Conservation (phyloP, 2,797 vertebrate species). For the Avahi laniger region DNA sequence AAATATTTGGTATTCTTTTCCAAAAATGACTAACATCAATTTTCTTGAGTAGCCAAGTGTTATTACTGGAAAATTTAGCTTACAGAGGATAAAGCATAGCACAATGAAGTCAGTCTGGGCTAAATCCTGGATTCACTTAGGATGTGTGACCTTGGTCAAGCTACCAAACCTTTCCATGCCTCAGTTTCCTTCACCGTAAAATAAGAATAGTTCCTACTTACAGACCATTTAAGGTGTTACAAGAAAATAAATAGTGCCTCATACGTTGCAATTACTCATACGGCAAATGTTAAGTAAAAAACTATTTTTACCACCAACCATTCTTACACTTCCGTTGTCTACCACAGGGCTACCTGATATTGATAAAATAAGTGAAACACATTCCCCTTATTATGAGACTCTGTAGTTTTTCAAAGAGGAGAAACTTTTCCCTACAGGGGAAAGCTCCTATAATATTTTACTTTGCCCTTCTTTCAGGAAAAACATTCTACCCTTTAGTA, state of each 20-base stretch:
- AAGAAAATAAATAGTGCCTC: constrained; percentile 1
- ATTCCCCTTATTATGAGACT: neutral
- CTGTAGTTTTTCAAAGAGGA: neutral
- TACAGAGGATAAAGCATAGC: neutral
- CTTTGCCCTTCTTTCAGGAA: neutral
- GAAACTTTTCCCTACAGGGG: neutral
- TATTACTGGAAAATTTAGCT: neutral
- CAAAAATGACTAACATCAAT: constrained; percentile 12
- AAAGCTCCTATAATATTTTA: neutral
- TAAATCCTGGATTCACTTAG: neutral
- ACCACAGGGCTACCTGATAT: neutral
- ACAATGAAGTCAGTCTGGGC: neutral
- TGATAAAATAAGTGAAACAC: neutral
- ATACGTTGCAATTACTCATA: neutral
- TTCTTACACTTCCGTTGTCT: neutral
- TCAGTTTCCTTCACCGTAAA: constrained; percentile 21
- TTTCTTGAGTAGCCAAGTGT: neutral
- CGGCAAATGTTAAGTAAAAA: neutral
- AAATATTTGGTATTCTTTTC: neutral
- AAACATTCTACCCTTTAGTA: neutral
- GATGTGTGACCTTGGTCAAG: neutral
- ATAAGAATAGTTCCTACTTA: neutral
- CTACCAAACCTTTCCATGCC: neutral
- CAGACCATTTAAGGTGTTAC: neutral
- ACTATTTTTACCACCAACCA: neutral